A percentile compares a stretch with the other conserved stretches of the same genome.
Evolutionary conservation across 2,797 vertebrate species (phyloP).

Genomic region (Melanotaenia trifasciata): DNA sequence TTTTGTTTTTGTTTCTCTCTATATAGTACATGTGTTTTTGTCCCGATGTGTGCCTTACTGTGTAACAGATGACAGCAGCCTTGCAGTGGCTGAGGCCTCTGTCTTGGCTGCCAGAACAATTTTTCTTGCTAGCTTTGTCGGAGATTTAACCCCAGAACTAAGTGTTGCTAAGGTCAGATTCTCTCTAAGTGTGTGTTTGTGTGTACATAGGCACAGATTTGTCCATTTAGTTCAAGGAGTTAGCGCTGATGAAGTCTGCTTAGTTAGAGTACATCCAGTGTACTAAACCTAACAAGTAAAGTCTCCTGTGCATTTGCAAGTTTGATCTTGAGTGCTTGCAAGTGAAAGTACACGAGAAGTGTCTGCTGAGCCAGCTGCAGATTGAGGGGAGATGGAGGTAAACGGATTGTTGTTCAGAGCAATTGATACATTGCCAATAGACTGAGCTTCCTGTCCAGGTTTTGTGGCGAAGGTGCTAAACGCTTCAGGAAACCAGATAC

Average conservation of each 20-base stretch:
- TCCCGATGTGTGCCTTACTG: constrained; percentile 35
- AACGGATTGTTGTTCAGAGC: constrained; percentile 78
- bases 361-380: constrained; percentile 82
- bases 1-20: constrained; percentile 22
- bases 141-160: constrained; percentile 70
- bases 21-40: constrained; percentile 9
- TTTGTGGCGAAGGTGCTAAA: constrained; percentile 86
- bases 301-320: constrained; percentile 28
- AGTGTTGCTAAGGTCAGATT: constrained; percentile 77
- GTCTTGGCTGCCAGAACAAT: constrained; percentile 66
- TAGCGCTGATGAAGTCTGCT: constrained; percentile 47
- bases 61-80: constrained; percentile 72
- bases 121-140: constrained; percentile 72
- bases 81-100: constrained; percentile 46
- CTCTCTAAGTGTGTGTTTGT: constrained; percentile 27
- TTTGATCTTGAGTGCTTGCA: constrained; percentile 45
- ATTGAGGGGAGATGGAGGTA: constrained; percentile 68
- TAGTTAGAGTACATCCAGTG: constrained; percentile 29
- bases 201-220: constrained; percentile 25
- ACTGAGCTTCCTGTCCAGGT: constrained; percentile 89
- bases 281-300: constrained; percentile 39
- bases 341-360: constrained; percentile 63
- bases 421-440: constrained; percentile 84
- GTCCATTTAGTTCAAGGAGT: constrained; percentile 47
- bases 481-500: constrained; percentile 86